Base-by-base conservation (phyloP, 2,888 invertebrate genomes). In the Nomada fabriciana region DNA sequence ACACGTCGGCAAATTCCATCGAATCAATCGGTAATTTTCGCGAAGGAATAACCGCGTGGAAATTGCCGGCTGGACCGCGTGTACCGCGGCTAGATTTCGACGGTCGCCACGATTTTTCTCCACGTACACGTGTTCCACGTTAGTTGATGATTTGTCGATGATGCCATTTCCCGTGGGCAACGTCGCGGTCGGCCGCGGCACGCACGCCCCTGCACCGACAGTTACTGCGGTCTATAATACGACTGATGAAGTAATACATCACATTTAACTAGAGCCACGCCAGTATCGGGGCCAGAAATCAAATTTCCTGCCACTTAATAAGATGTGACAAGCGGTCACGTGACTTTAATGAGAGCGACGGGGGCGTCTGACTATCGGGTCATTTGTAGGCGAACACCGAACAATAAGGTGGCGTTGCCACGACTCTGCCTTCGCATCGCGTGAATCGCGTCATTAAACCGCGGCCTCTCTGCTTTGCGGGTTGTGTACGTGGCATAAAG, bases 251-350 rank as follows among this genome's bases (percentile, higher is more conserved):
- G 87, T 83, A 85, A 90, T 90, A 89, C 90, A 86, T 90, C 90
- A 89, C 79, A 86, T 84, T 84, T 86, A 90, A 89, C 88, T 87
- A 89, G 89, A 89, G 79, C 85, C 68, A 80, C 82, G 84, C 84
- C 85, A 76, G 85, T 90, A 90, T 90, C 90, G 81, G 79, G 57
- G 80, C 63, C 83, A 84, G 84, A 86, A 89, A 91, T 91, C 89
- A 89, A 89, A 90, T 86, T 88, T 85, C 90, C 86, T 89, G 90
- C 87, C 90, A 89, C 90, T 92, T 92, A 92, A 92, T 91, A 92
- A 92, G 92, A 91, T 91, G 90, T 91, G 91, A 92, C 91, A 92
- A 91, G 92, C 89, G 89, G 91, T 92, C 90, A 91, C 91, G 92
- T 91, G 91, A 90, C 85, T 86, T 85, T 87, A 87, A 87, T 84